phyloP scores from a whole-genome alignment of 2,113 vertebrate species.

The Crotalus viridis region DNA sequence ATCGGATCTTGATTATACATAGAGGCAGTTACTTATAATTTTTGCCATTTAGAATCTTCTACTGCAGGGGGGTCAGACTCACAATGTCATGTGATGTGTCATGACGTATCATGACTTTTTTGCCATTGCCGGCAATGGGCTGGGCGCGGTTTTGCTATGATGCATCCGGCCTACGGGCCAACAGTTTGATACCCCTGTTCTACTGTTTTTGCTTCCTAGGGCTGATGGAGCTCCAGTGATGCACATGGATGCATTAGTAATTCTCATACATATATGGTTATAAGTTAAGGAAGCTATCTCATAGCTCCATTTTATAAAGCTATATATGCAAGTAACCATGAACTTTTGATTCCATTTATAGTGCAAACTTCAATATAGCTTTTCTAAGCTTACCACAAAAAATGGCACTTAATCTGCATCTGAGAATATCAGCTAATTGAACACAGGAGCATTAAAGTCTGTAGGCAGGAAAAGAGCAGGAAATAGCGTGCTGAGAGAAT shows the following conservation, averaged over 20 bases:
- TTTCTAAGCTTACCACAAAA: background rate
- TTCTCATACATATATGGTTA: background rate
- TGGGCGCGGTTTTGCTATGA: no score
- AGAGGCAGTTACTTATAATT: background rate
- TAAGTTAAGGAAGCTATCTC: background rate
- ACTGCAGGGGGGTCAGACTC: background rate
- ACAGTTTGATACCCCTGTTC: no score
- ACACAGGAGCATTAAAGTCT: background rate
- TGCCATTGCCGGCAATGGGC: no score
- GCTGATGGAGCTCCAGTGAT: background rate
- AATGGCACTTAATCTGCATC: background rate
- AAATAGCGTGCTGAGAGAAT: background rate
- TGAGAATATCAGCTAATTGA: background rate
- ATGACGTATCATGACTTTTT: no score
- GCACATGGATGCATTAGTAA: background rate
- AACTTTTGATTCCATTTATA: background rate
- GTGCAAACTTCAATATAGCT: background rate
- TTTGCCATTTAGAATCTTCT: background rate
- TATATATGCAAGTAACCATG: background rate
- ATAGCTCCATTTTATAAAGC: background rate
- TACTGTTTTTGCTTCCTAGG: background rate
- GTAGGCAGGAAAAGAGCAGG: no score
- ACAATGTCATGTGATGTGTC: no score
- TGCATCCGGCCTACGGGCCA: no score
- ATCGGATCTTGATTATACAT: background rate